Conservation (phyloP, 2,113 vertebrate species). For the Anoura caudifer region DNA sequence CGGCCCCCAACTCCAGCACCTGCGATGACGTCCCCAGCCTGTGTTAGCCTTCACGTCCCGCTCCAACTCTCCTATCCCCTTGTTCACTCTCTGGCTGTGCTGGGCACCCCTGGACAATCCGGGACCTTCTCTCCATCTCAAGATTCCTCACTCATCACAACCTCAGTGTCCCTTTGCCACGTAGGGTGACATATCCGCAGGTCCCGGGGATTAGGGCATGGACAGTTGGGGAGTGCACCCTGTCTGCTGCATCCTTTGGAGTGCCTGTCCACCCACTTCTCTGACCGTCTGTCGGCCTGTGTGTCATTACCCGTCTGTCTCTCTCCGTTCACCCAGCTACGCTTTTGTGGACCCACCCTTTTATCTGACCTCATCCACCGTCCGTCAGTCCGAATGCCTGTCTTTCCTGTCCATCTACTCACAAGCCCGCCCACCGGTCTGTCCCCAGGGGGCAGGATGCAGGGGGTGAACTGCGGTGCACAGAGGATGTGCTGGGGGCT, state of each 20-base stretch:
- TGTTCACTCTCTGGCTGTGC: not conserved
- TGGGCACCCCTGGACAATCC: not conserved
- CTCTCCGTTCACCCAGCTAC: not conserved
- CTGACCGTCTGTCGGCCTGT: rapidly evolving
- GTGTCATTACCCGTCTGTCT: rapidly evolving
- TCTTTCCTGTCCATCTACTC: not conserved
- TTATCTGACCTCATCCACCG: rapidly evolving
- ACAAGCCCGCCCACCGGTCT: not conserved
- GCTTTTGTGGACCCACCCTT: too few relatives aligned
- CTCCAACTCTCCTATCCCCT: not conserved
- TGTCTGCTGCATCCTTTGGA: rapidly evolving
- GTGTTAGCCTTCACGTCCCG: not conserved
- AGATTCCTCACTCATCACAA: not conserved
- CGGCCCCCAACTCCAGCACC: not conserved
- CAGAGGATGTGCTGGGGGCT: not conserved
- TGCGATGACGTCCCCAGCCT: rapidly evolving
- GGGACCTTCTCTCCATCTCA: not conserved
- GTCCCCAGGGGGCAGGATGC: not conserved
- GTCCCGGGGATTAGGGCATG: not conserved
- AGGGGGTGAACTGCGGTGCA: too few relatives aligned
- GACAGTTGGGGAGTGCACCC: rapidly evolving
- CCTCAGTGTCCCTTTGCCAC: rapidly evolving
- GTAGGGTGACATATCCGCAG: rapidly evolving
- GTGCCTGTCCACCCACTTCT: not conserved
- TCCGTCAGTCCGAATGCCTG: not conserved